Evolutionary conservation across 37 sponge, comb jelly and placozoan species (phyloP).

Genomic region (Chondrosia reniformis): DNA sequence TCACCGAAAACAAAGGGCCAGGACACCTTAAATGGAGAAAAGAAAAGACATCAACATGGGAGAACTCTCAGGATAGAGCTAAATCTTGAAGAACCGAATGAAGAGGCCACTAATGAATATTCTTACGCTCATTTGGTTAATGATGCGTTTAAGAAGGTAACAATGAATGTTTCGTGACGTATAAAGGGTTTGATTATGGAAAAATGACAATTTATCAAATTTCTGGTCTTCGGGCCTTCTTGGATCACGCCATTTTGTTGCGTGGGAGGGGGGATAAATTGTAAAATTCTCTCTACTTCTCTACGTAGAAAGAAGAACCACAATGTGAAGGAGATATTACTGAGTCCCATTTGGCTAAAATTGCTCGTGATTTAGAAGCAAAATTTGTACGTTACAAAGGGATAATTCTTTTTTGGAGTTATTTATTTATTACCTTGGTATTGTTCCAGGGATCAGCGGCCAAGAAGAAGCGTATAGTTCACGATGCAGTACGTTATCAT

Average conservation of each 20-base stretch:
- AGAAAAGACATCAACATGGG: slow-evolving; percentile 21
- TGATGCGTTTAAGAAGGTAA: slow-evolving; percentile 20
- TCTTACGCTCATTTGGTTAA: slow-evolving; percentile 50
- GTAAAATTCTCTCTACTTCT: not conserved
- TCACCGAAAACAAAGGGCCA: not conserved
- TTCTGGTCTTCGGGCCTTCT: not conserved
- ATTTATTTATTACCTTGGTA: not conserved
- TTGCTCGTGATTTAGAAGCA: slow-evolving; percentile 76
- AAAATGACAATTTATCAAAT: slow-evolving; percentile 16
- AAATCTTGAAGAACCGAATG: slow-evolving; percentile 37
- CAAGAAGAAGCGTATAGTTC: slow-evolving; percentile 46
- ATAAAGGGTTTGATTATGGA: not conserved
- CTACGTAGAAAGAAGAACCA: slow-evolving; percentile 14
- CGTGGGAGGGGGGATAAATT: slow-evolving; percentile 19
- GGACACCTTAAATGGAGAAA: slow-evolving; percentile 13
- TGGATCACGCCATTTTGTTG: not conserved
- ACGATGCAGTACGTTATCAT: slow-evolving; percentile 29
- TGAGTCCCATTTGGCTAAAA: slow-evolving; percentile 39
- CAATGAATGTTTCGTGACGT: not conserved
- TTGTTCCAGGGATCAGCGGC: slow-evolving; percentile 37
- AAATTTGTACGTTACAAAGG: slow-evolving; percentile 67
- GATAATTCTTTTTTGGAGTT: not conserved
- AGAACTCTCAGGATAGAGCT: slow-evolving; percentile 50
- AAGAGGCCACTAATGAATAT: slow-evolving; percentile 63
- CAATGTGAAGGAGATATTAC: not conserved